These are phyloP conservation scores for Rhagonycha fulva DNA, from an alignment of 2,888 invertebrate genomes.

Conservation along the genomic window DNA sequence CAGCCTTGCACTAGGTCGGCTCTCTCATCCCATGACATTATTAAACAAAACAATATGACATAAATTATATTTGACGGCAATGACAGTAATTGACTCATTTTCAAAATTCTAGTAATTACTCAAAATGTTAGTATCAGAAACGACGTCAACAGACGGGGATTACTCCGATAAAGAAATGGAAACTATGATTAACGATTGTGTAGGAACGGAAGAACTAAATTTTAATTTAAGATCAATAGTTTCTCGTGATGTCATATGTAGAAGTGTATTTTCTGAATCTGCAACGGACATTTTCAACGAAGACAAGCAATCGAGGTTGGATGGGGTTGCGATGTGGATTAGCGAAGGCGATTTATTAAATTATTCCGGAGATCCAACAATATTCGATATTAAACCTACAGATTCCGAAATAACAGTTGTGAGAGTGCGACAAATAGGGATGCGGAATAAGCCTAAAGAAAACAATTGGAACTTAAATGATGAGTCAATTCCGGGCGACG, in stretches of 20 bases:
- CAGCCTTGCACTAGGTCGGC: too few species aligned
- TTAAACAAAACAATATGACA: neutral
- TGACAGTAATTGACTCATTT: neutral
- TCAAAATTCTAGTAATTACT: neutral
- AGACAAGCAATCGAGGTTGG: neutral
- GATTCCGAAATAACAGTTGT: constrained; percentile 65
- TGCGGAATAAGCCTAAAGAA: constrained; percentile 47
- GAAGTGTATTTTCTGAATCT: neutral
- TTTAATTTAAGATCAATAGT: neutral
- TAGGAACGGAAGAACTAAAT: neutral
- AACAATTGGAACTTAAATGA: constrained; percentile 57
- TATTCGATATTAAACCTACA: constrained; percentile 57
- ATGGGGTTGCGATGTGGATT: constrained; percentile 38
- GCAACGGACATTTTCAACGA: neutral
- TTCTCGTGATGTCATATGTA: neutral
- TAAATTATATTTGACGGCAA: neutral
- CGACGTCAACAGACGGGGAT: neutral
- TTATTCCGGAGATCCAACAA: constrained; percentile 26
- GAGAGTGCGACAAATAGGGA: constrained; percentile 55
- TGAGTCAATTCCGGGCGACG: constrained; percentile 60
- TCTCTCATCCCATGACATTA: too few species aligned
- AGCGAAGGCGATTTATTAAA: constrained; percentile 40
- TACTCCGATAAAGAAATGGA: neutral
- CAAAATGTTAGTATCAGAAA: neutral
- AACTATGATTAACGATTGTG: neutral